phyloP scores from a whole-genome alignment of 2,888 invertebrate genomes.

The Diaprepes abbreviatus region DNA sequence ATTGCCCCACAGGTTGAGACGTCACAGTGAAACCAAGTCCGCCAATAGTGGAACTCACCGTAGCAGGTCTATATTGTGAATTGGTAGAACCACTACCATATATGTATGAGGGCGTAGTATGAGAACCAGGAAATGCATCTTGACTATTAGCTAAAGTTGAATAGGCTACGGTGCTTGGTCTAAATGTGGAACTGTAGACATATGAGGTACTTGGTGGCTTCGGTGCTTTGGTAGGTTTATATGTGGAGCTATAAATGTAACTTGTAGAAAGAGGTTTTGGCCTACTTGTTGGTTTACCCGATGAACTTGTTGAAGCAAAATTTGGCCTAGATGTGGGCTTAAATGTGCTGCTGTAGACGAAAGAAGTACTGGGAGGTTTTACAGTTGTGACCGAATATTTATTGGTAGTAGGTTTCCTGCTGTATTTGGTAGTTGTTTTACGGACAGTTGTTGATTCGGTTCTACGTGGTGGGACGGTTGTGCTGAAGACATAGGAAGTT shows the following conservation, averaged over 20 bases:
- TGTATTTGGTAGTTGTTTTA: conserved; percentile 65
- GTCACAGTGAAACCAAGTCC: conserved; percentile 60
- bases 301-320: conserved; percentile 55
- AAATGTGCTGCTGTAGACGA: conserved; percentile 26
- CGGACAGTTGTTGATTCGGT: conserved; percentile 61
- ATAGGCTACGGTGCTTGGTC: conserved; percentile 33
- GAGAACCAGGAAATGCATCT: conserved; percentile 37
- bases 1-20: conserved; percentile 53
- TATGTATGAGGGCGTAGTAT: conserved; percentile 23
- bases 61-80: conserved; percentile 46
- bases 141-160: conserved; percentile 42
- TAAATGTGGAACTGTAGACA: conserved; percentile 29
- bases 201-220: background rate
- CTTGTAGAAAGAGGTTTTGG: conserved; percentile 67
- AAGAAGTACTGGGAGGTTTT: conserved; percentile 26
- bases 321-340: conserved; percentile 61
- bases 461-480: conserved; percentile 63
- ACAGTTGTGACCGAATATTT: conserved; percentile 20
- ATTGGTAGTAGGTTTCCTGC: conserved; percentile 37
- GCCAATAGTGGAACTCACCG: conserved; percentile 56
- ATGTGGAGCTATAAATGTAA: conserved; percentile 62
- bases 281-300: conserved; percentile 61
- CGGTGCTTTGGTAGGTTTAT: conserved; percentile 31
- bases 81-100: conserved; percentile 32
- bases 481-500: conserved; percentile 67